Conservation (phyloP, 2,797 vertebrate genomes). For the Psittacula echo region DNA sequence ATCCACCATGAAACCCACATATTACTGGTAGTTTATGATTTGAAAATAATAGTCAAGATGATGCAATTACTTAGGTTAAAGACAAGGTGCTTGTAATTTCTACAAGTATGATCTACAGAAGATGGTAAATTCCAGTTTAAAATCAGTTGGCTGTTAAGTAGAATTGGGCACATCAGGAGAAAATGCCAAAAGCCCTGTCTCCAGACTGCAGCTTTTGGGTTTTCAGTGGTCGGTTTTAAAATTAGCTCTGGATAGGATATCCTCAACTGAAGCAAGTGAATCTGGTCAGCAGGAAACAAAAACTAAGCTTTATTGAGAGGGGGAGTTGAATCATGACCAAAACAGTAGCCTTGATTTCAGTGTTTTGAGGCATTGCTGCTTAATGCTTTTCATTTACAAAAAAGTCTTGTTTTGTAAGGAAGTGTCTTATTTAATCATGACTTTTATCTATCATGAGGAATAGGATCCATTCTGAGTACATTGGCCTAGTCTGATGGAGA, state of each 20-base stretch:
- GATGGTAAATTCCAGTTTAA: background rate
- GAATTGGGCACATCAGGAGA: background rate
- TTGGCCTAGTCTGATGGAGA: background rate
- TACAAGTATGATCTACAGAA: background rate
- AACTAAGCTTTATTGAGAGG: background rate
- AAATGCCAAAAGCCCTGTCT: background rate
- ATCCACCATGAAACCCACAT: background rate
- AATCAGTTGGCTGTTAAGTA: background rate
- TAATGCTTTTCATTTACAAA: background rate
- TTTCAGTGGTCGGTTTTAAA: background rate
- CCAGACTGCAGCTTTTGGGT: background rate
- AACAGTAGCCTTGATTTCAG: background rate
- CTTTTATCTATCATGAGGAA: background rate
- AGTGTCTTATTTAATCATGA: background rate
- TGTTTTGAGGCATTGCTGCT: background rate
- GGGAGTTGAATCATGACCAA: background rate
- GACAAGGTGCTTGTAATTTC: background rate
- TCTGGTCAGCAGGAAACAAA: background rate
- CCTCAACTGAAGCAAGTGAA: background rate
- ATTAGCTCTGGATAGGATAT: background rate
- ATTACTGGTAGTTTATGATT: background rate
- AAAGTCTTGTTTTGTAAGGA: background rate
- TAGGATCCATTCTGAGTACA: background rate
- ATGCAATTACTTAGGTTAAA: background rate
- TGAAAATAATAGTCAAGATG: background rate